These are phyloP conservation scores for Agraylea sexmaculata DNA, from an alignment of 1,140 invertebrate species.

Conservation along the genomic window DNA sequence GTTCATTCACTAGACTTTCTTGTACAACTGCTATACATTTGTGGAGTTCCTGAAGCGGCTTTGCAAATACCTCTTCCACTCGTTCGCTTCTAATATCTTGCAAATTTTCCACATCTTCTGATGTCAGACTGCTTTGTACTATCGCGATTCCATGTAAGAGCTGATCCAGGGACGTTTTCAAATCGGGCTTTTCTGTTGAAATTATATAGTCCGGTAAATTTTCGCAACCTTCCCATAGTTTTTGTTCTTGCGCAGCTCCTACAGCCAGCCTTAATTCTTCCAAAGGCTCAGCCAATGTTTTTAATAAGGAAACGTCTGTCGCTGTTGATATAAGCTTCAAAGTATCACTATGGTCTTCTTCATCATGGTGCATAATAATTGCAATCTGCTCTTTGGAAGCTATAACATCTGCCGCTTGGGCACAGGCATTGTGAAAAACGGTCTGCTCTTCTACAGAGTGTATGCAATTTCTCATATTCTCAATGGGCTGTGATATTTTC, in stretches of 20 bases:
- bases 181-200: not conserved
- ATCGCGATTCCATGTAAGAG: constrained; percentile 12
- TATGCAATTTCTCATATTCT: too few species aligned
- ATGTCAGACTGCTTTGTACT: constrained; percentile 10
- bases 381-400: too few species aligned
- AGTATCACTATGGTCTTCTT: too few species aligned
- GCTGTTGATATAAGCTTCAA: too few species aligned
- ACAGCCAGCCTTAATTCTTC: constrained; percentile 22
- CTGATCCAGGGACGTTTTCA: constrained; percentile 12
- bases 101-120: not conserved
- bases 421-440: too few species aligned
- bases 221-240: constrained; percentile 19
- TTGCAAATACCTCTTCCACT: constrained; percentile 25
- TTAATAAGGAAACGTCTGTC: constrained; percentile 16
- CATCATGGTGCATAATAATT: too few species aligned
- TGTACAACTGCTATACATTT: constrained; percentile 30
- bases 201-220: constrained; percentile 5
- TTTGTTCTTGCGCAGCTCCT: constrained; percentile 21
- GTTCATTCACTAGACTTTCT: constrained; percentile 18
- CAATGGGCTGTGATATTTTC: too few species aligned
- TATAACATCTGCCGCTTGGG: too few species aligned
- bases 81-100: too few species aligned
- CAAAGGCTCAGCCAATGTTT: constrained; percentile 22
- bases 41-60: constrained; percentile 33
- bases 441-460: too few species aligned